Evolutionary conservation across 2,888 invertebrate species (phyloP), one percentile per base, ranked within the genome.

Genomic region (Schizaphis graminum): DNA sequence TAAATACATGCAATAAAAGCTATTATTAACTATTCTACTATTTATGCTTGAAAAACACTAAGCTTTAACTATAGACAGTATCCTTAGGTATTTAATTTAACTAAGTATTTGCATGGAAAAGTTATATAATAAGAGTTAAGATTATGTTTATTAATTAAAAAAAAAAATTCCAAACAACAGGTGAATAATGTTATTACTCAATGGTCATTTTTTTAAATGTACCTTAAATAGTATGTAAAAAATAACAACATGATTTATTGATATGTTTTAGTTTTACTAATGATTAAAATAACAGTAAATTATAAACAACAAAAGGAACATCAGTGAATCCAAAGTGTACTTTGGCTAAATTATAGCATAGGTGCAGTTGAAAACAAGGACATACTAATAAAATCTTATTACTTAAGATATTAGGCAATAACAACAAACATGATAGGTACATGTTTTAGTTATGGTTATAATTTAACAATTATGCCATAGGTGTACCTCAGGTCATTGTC

Each of bases 401-500:
- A 77, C 67, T 49, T 61, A 67, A 89, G 28, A 89, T 11, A 24
- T 44, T 4, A 8, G 47, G 47, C 47, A 67, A 90, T 57, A 89
- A 89, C 56, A 26, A 89, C 49, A 5, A 77, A 49, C 47, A 61
- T 77, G 21, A 77, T 77, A 5, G n/a, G 44, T 86, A n/a, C 13
- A 44, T 47, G 44, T 47, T 21, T 67, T 35, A 24, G 35, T 35
- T 3, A 21, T 77, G 77, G 21, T 35, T 35, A 77, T 77, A 77
- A 77, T 21, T 77, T 77, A 77, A 77, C 8, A 21, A 77, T 77
- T 77, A 77, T 77, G 77, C 7, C 77, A 35, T 77, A 77, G 21
- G 35, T 77, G 10, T 94, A 94, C 94, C 94, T 94, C 53, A 44
- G 67, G 86, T 94, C 91, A 67, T 91, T 67, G 8, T 90, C n/a